Evolutionary conservation across 2,113 vertebrate species (phyloP).

Genomic region (Ptilorrhoa leucosticta): DNA sequence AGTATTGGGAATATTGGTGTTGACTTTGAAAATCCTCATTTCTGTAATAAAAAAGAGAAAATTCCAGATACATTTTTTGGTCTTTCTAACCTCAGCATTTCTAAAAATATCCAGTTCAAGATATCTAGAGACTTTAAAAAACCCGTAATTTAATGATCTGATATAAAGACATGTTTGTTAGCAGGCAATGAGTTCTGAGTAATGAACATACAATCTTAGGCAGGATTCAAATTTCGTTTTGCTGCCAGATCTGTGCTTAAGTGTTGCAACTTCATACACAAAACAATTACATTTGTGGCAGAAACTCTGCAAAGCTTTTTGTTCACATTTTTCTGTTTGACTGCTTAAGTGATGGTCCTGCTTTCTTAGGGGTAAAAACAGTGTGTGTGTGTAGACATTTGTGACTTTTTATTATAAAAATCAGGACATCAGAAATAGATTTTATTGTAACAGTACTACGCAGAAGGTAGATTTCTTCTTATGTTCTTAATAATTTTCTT

Average conservation of each 20-base stretch:
- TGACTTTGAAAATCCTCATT: not conserved
- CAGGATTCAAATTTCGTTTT: not conserved
- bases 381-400: not conserved
- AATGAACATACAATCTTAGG: not conserved
- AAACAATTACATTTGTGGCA: not conserved
- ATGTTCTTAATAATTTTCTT: too few relatives aligned
- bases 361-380: not conserved
- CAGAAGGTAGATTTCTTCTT: not conserved
- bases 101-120: not conserved
- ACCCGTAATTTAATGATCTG: not conserved
- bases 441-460: not conserved
- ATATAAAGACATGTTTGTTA: not conserved
- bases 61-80: not conserved
- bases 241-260: not conserved
- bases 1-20: not conserved
- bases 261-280: not conserved
- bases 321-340: not conserved
- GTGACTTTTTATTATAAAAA: not conserved
- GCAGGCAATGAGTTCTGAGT: not conserved
- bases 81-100: not conserved
- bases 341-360: not conserved
- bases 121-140: not conserved
- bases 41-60: not conserved
- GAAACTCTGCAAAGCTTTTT: not conserved
- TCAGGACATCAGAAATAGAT: not conserved